A percentile compares a stretch with the other conserved stretches of the same genome.
Conservation (phyloP, 2,797 vertebrate species). For the Choloepus didactylus region DNA sequence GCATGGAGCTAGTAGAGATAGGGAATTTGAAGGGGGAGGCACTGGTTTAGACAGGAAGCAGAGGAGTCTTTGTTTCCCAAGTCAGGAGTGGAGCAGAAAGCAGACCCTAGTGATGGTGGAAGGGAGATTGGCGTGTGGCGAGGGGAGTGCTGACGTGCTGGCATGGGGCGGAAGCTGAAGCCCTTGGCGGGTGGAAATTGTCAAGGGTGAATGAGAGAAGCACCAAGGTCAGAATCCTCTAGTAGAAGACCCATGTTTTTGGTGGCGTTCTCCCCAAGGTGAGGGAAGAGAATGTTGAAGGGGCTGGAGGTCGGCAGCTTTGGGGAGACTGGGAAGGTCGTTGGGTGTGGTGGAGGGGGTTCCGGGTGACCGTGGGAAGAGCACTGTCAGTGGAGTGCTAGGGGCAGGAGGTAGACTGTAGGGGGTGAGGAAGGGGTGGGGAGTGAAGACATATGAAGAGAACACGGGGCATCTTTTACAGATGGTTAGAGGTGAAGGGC, state of each 20-base stretch:
- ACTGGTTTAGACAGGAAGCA: neutral
- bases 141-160: neutral
- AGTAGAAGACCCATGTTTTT: neutral
- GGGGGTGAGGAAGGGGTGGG: neutral
- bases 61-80: neutral
- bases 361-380: neutral
- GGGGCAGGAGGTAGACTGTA: neutral
- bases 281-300: neutral
- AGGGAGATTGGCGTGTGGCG: neutral
- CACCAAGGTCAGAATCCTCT: neutral
- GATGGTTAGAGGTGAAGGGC: neutral
- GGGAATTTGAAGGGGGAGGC: accelerated
- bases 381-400: neutral
- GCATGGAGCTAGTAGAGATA: neutral
- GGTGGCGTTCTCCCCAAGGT: neutral
- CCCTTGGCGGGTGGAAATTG: neutral
- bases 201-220: neutral
- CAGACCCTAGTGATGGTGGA: neutral
- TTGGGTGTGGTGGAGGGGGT: neutral
- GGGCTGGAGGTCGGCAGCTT: neutral
- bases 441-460: neutral
- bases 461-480: neutral
- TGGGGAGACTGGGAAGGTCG: neutral
- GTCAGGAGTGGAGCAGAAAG: neutral
- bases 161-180: neutral